Evolutionary conservation across 1,140 invertebrate genomes (phyloP).

Genomic region (Hormaphis cornu): DNA sequence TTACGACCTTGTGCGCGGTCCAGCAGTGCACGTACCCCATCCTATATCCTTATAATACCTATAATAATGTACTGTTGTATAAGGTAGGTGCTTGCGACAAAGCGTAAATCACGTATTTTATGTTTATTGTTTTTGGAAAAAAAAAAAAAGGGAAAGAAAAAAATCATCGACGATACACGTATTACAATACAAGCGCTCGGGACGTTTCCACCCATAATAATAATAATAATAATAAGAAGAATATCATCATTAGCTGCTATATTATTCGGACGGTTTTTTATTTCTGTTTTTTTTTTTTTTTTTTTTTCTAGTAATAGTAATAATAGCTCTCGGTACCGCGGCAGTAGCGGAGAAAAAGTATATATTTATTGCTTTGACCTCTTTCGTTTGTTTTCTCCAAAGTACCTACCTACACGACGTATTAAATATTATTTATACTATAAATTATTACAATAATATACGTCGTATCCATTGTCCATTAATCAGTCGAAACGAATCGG

Average conservation of each 20-base stretch:
- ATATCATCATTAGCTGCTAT: no score
- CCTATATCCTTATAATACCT: no score
- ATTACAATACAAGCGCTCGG: not conserved
- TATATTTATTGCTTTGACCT: slow-evolving; percentile 27
- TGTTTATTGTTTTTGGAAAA: not conserved
- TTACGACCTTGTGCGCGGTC: not conserved
- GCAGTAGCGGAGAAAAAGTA: not conserved
- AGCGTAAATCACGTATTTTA: not conserved
- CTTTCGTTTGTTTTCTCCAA: slow-evolving; percentile 26
- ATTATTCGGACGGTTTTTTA: no score
- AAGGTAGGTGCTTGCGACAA: not conserved
- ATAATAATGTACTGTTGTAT: no score
- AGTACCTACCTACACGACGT: not conserved
- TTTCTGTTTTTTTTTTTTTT: not conserved
- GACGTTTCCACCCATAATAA: slow-evolving; percentile 4
- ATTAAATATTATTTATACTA: no score
- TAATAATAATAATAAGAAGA: no score
- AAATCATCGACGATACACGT: no score
- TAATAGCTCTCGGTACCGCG: no score
- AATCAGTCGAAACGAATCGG: slow-evolving; percentile 16
- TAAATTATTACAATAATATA: no score
- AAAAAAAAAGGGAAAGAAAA: no score
- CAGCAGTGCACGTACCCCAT: no score
- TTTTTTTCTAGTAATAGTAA: no score
- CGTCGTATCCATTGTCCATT: slow-evolving; percentile 16